Base-by-base conservation (phyloP, 2,888 invertebrate genomes). In the Agapetus fuscipes region DNA sequence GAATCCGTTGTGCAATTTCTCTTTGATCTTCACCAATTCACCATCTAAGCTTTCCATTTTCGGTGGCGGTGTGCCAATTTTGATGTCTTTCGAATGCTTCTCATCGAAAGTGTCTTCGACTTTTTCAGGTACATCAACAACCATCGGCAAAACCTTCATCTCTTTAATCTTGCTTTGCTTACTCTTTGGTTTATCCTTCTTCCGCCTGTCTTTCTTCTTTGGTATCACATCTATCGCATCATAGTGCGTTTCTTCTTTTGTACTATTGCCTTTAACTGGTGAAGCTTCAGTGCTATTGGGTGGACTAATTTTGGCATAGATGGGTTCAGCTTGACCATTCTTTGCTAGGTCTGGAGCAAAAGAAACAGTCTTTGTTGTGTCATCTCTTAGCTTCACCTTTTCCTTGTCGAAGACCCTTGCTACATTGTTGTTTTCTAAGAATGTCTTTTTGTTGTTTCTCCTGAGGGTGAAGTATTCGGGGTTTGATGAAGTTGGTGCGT, bases 161-260 rank as follows among this genome's bases (percentile, higher is more conserved):
- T 43, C 43, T 10, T 25, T 32, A 9, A 46, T 43, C 28, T 34
- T 46, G n/a, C 34, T 43, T 38, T 46, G 43, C 30, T 36, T 46
- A 16, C 38, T 40, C 13, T 46, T 46, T 5, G 32, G 32, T 16
- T 36, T 34, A 14, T 43, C 43, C 36, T 44, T 46, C 31, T 41
- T 39, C 13, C 43, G 43, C 29, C 16, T 24, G 12, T 37, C 41
- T 30, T 34, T 44, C 48, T 64, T 58, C 37, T 67, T 61, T 46
- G 68, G 68, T 51, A 66, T 68, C 14, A 64, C 67, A 51, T 69
- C 59, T 55, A 68, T 68, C 39, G 66, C 68, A 61, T 69, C 68
- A 50, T 69, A 69, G 59, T 66, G 60, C 51, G 49, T 54, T 60
- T 66, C 65, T 53, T 58, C 57, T 48, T 56, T 61, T 25, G 57